Evolutionary conservation across 1,140 invertebrate species (phyloP).

Genomic region (Ceratosolen fusciceps): DNA sequence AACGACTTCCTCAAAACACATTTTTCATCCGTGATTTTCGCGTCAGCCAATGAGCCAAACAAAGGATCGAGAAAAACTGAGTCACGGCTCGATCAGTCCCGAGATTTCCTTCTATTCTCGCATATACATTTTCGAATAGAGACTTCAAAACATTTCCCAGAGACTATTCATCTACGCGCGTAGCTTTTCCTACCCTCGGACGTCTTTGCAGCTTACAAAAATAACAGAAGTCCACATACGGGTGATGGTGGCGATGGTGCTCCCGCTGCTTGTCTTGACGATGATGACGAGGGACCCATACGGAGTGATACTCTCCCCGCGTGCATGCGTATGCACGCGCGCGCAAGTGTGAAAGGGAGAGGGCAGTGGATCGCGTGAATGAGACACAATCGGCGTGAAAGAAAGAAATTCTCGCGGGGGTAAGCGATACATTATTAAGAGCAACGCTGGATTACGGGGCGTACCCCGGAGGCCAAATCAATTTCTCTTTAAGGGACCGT

Average conservation of each 20-base stretch:
- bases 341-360: not conserved
- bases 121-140: slow-evolving; percentile 26
- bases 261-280: no score
- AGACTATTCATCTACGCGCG: slow-evolving; percentile 1
- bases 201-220: not conserved
- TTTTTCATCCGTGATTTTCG: slow-evolving; percentile 10
- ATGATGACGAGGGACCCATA: no score
- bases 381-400: slow-evolving; percentile 52
- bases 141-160: slow-evolving; percentile 44
- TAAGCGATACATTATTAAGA: slow-evolving; percentile 54
- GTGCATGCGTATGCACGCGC: no score
- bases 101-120: not conserved
- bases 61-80: not conserved
- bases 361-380: slow-evolving; percentile 38
- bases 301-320: no score
- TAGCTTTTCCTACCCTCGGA: not conserved
- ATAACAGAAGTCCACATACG: slow-evolving; percentile 8
- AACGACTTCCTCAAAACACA: slow-evolving; percentile 28
- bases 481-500: slow-evolving; percentile 56
- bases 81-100: not conserved
- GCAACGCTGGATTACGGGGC: slow-evolving; percentile 32
- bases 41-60: not conserved
- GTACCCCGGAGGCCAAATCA: slow-evolving; percentile 54
- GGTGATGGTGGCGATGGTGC: not conserved
- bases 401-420: slow-evolving; percentile 41